Conservation (phyloP, 2,797 vertebrate species). For the Selene dorsalis region DNA sequence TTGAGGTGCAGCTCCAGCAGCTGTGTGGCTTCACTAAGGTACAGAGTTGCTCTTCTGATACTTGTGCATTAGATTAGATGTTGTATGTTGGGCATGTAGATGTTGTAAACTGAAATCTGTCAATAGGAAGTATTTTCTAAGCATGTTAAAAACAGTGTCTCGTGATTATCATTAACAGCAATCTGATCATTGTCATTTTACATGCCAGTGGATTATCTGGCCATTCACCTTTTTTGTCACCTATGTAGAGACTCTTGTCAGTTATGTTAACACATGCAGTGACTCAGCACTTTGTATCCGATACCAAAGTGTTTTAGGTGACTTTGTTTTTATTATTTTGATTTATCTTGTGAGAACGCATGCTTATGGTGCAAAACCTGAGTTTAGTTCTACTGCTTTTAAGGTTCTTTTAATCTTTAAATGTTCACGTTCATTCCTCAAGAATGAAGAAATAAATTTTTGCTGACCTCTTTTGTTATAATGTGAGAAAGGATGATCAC, state of each 20-base stretch:
- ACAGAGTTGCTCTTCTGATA: conserved; percentile 28
- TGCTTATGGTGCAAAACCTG: neutral
- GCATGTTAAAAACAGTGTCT: conserved; percentile 10
- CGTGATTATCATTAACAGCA: conserved; percentile 34
- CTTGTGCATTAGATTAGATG: neutral
- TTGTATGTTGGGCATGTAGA: neutral
- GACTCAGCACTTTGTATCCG: conserved; percentile 6
- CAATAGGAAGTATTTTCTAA: neutral
- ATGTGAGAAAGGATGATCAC: neutral
- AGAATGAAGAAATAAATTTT: neutral
- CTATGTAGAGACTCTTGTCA: conserved; percentile 62
- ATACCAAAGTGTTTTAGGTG: neutral
- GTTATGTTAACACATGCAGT: conserved; percentile 47
- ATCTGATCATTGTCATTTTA: conserved; percentile 38
- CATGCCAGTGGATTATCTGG: conserved; percentile 72
- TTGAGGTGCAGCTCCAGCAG: conserved; percentile 59
- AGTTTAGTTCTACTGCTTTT: neutral
- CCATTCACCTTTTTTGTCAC: conserved; percentile 66
- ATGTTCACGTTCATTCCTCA: neutral
- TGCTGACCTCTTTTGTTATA: neutral
- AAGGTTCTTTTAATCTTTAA: too few species aligned
- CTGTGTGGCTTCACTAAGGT: conserved; percentile 41
- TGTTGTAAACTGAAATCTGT: conserved; percentile 1
- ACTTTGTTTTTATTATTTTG: neutral
- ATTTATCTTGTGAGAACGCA: neutral